Evolutionary conservation across 1,140 invertebrate species (phyloP), one percentile per base, ranked within the genome.

Genomic region (Sminthurinus signatus): DNA sequence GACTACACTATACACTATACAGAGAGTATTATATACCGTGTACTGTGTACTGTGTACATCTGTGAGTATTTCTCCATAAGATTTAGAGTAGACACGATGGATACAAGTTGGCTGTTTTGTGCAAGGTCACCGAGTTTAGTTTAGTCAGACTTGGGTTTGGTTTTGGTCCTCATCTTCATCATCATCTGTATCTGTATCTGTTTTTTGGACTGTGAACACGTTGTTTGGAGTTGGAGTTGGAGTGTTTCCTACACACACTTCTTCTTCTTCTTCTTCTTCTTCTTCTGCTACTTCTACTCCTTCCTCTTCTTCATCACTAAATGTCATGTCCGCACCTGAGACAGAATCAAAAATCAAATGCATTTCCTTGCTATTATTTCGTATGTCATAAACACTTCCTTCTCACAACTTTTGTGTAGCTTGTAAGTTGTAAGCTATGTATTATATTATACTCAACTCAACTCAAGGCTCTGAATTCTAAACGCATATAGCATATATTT

Each of bases 261-360:
- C 39, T 42, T n/a, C 10, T 12, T 42, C 39, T 10, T 42, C 39
- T 42, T n/a, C 10, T 42, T n/a, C 39, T n/a, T n/a, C n/a, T n/a
- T n/a, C n/a, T n/a, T n/a, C n/a, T n/a, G n/a, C n/a, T n/a, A n/a
- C n/a, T n/a, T n/a, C n/a, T n/a, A n/a, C n/a, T n/a, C 5, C 27
- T 52, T 67, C 65, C 28, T 67, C 65, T 43, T 67, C 65, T 4
- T 67, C 65, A 27, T 67, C 65, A 60, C 60, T 67, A 43, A 67
- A 67, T 60, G 65, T 48, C 56, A 67, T 60, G 60, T 67, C 65
- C 42, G 65, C 65, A 67, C 65, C 65, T 67, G 32, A 8, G 32
- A 36, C 5, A 8, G 32, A 36, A 15, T 36, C 5, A 36, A n/a
- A 36, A 2, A n/a, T 48, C 8, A 39, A 59, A 46, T 59, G 57